Base-by-base conservation (phyloP, 2,113 vertebrate genomes). In the Scomber scombrus region DNA sequence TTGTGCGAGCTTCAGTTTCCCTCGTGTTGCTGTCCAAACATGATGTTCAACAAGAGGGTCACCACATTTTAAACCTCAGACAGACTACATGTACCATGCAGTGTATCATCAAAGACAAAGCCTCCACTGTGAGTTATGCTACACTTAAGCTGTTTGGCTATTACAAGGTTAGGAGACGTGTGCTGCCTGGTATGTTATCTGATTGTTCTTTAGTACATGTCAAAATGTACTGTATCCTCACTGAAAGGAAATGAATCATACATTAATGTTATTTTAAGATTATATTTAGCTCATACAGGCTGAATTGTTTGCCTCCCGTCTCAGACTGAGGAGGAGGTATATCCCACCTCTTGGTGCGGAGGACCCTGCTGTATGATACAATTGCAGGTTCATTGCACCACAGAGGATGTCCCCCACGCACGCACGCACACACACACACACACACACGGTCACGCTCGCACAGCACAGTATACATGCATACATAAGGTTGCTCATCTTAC, bases 361-460 rank as follows among this genome's bases (percentile, higher is more conserved):
- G 66, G 64, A 73, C 54, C 76, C 54, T 78, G 54, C 90, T 91
- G 78, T 91, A 57, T 92, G 83, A 92, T 45, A 81, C 71, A 83
- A 11, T 61, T 66, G 74, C 87, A 18, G 82, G 52, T 78, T 71
- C 76, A 56, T 55, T 89, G 83, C 84, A 84, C 71, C 88, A 63
- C 62, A 78, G 64, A 87, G 74, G 71, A 69, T 79, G 77, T 23
- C 58, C 82, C 72, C 60, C 52, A 47, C 19, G 57, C 46, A 57
- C 5, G 11, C 69, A 70, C 18, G 19, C 40, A 81, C 52, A 7
- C 31, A 31, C 31, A 31, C 31, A 31, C 31, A 8, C 31, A 34
- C 31, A 34, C 34, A 46, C 46, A 61, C 10, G 40, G 26, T 5
- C 65, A 84, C 19, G 23, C 61, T 45, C 31, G 5, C 23, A 65